These are phyloP conservation scores for Chionoecetes opilio DNA, from an alignment of 1,140 invertebrate species.

Conservation along the genomic window DNA sequence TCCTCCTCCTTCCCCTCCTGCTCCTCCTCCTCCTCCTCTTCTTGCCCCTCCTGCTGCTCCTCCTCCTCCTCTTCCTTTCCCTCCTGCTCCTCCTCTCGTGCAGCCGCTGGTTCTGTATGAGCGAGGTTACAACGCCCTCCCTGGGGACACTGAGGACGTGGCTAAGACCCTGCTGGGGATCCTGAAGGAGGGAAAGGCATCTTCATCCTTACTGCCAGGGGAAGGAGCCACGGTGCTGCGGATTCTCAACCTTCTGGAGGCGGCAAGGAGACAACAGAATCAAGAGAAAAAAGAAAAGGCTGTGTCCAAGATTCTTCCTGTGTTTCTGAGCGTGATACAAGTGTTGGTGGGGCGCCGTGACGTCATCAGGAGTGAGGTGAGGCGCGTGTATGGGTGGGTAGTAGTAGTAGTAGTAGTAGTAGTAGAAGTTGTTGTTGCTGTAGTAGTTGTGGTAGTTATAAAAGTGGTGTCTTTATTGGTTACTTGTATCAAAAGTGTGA, in stretches of 20 bases:
- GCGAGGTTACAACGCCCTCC: slow-evolving; percentile 38
- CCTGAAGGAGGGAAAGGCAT: slow-evolving; percentile 36
- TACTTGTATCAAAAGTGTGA: too few species aligned
- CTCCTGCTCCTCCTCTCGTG: too few species aligned
- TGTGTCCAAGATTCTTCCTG: not conserved
- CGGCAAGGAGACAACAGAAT: not conserved
- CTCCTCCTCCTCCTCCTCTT: not conserved
- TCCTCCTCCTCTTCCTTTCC: too few species aligned
- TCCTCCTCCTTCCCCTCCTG: too few species aligned
- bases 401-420: too few species aligned
- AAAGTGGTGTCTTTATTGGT: too few species aligned
- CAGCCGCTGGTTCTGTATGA: slow-evolving; percentile 25
- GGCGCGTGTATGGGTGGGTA: not conserved
- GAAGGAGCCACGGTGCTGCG: slow-evolving; percentile 36
- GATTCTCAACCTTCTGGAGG: slow-evolving; percentile 36
- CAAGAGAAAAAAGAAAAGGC: not conserved
- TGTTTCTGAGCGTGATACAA: not conserved
- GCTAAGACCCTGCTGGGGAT: not conserved
- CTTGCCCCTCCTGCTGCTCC: not conserved
- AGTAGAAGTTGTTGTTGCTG: too few species aligned
- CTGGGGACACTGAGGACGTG: not conserved
- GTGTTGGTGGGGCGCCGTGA: not conserved
- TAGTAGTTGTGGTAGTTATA: too few species aligned
- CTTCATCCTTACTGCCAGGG: slow-evolving; percentile 16
- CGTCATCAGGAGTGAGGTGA: not conserved